These are phyloP conservation scores for Bucorvus abyssinicus DNA, from an alignment of 2,797 vertebrate species.

Conservation along the genomic window DNA sequence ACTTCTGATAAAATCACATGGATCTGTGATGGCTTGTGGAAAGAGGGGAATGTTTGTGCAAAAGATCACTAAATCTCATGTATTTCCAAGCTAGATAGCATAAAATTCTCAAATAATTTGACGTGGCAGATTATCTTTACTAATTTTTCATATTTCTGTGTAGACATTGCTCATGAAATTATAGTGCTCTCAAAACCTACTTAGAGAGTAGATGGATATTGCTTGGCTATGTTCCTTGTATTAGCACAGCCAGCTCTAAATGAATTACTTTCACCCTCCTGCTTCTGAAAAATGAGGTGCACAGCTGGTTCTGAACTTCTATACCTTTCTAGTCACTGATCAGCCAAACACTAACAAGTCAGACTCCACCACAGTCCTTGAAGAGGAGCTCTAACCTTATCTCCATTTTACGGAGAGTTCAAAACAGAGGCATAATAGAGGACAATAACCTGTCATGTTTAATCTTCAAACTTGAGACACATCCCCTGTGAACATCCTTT, in stretches of 20 bases:
- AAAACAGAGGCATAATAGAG: neutral
- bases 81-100: neutral
- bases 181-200: neutral
- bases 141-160: neutral
- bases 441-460: neutral
- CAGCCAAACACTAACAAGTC: neutral
- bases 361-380: neutral
- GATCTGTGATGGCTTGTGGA: neutral
- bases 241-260: neutral
- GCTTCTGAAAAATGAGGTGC: neutral
- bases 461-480: neutral
- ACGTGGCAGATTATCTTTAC: neutral
- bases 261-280: neutral
- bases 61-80: neutral
- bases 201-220: neutral
- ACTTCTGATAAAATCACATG: neutral
- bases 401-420: neutral
- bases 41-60: neutral
- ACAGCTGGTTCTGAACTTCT: neutral
- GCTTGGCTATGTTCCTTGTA: neutral
- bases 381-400: neutral
- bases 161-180: neutral
- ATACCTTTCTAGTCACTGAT: neutral
- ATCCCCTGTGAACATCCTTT: neutral
- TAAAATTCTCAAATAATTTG: neutral